Evolutionary conservation across 1,140 invertebrate genomes (phyloP).

Genomic region (Drosophila ambigua): DNA sequence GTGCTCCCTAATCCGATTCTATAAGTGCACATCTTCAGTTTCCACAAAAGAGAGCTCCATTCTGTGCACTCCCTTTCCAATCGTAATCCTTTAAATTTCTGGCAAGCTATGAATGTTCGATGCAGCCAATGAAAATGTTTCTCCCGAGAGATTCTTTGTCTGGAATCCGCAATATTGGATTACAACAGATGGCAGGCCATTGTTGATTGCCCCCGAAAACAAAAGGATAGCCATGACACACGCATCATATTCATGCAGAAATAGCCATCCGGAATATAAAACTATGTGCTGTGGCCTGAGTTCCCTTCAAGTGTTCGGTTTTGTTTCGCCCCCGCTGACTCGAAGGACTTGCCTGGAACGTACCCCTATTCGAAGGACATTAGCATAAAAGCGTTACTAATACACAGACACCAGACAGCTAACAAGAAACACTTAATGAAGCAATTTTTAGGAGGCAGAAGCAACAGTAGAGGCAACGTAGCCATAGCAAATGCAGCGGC

Average conservation of each 20-base stretch:
- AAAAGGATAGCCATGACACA: conserved; percentile 1
- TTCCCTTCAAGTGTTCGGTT: conserved; percentile 1
- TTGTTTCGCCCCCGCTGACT: conserved; percentile 28
- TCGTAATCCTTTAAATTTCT: no score
- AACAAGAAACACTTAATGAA: conserved; percentile 82
- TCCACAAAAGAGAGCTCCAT: no score
- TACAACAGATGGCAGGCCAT: background rate
- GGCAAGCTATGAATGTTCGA: no score
- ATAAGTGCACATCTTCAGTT: no score
- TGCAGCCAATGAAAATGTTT: background rate
- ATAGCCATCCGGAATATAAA: conserved; percentile 6
- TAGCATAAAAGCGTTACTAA: conserved; percentile 80
- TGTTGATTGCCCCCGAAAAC: background rate
- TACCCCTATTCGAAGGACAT: conserved; percentile 66
- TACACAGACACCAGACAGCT: conserved; percentile 60
- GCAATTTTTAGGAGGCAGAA: conserved; percentile 71
- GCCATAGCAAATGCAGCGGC: conserved; percentile 6
- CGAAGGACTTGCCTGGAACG: conserved; percentile 47
- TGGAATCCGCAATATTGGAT: background rate
- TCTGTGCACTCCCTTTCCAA: no score
- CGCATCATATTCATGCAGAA: background rate
- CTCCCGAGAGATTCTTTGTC: no score
- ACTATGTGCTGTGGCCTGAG: background rate
- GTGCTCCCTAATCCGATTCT: no score
- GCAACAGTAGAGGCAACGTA: conserved; percentile 2